Conservation (phyloP, 2,888 invertebrate genomes). For the Lissocephala sabroskyi region DNA sequence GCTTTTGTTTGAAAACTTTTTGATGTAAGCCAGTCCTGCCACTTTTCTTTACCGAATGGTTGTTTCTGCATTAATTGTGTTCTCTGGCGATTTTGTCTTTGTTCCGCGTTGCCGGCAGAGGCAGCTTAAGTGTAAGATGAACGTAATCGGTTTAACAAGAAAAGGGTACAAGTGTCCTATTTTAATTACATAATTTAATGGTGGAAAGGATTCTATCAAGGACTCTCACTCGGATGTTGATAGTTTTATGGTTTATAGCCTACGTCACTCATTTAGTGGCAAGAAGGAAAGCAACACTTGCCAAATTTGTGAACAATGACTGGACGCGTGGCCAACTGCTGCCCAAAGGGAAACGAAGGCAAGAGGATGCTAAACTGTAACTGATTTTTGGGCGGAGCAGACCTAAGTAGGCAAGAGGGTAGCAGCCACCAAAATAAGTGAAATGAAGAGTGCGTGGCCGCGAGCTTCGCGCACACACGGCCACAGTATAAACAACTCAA, state of each 20-base stretch:
- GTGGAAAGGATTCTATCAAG: conserved; percentile 3
- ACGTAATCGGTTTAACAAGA: conserved; percentile 41
- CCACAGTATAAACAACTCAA: conserved; percentile 70
- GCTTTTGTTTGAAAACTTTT: conserved; percentile 21
- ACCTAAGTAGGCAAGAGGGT: conserved; percentile 29
- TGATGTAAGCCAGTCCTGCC: conserved; percentile 20
- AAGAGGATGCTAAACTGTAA: conserved; percentile 33
- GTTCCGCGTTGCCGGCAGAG: conserved; percentile 52
- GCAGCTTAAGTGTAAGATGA: conserved; percentile 45
- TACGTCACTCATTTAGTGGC: no score
- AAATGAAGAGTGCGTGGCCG: background rate
- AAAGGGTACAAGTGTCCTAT: conserved; percentile 34
- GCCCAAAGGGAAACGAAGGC: background rate
- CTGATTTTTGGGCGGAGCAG: conserved; percentile 46
- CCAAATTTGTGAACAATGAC: conserved; percentile 53
- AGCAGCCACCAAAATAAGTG: background rate
- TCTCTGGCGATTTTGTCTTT: conserved; percentile 21
- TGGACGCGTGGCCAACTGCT: conserved; percentile 39
- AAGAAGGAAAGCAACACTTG: conserved; percentile 33
- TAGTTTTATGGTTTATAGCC: conserved; percentile 54
- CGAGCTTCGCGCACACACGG: conserved; percentile 43
- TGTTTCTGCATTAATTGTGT: conserved; percentile 38
- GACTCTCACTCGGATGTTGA: conserved; percentile 39
- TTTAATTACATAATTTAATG: conserved; percentile 40
- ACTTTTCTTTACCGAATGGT: no score